These are phyloP conservation scores for Prosopocoilus inquinatus DNA, from an alignment of 2,888 invertebrate species.

Conservation along the genomic window DNA sequence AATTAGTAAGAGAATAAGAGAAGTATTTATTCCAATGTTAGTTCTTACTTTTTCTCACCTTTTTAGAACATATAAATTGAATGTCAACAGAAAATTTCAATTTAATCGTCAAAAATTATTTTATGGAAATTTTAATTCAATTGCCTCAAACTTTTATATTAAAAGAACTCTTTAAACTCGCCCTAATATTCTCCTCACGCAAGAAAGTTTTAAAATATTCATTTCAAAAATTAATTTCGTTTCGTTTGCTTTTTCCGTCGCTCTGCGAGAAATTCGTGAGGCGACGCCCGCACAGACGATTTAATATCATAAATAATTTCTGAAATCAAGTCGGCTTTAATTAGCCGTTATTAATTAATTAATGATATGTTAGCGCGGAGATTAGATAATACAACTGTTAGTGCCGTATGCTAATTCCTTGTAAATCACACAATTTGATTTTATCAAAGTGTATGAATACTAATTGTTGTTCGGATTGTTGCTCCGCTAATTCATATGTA, in stretches of 20 bases:
- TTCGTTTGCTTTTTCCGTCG: conserved; percentile 11
- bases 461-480: conserved; percentile 38
- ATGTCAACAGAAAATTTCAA: too few species aligned
- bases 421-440: conserved; percentile 49
- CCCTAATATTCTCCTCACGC: conserved; percentile 36
- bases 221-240: conserved; percentile 32
- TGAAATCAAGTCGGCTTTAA: conserved; percentile 28
- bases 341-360: conserved; percentile 45
- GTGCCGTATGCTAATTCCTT: conserved; percentile 51
- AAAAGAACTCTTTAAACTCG: conserved; percentile 37
- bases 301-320: conserved; percentile 1
- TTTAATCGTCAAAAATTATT: conserved; percentile 1
- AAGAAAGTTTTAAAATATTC: conserved; percentile 30
- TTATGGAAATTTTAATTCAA: conserved; percentile 4
- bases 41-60: too few species aligned
- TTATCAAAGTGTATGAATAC: conserved; percentile 42
- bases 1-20: too few species aligned
- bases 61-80: too few species aligned
- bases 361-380: conserved; percentile 42
- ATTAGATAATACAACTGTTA: conserved; percentile 50
- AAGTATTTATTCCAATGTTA: too few species aligned
- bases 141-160: conserved; percentile 21
- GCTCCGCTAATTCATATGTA: conserved; percentile 21
- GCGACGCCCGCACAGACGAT: neutral
- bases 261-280: neutral